Conservation (phyloP, 2,797 vertebrate species). For the Sibirionetta formosa region DNA sequence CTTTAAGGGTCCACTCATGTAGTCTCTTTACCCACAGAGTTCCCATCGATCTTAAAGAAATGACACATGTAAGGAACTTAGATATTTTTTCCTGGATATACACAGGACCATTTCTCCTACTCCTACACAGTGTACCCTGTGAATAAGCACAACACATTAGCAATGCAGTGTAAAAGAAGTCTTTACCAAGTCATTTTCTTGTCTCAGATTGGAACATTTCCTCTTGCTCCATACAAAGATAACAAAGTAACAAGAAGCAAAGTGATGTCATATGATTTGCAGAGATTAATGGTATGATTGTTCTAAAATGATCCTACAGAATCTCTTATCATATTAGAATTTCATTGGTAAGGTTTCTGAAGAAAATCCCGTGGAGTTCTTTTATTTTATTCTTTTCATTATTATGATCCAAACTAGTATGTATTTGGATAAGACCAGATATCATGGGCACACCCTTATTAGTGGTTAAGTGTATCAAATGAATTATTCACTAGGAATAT, state of each 20-base stretch:
- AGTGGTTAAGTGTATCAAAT: neutral
- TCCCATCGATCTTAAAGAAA: neutral
- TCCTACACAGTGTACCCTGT: neutral
- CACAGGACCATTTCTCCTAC: neutral
- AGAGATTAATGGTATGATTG: neutral
- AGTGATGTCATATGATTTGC: neutral
- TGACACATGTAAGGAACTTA: neutral
- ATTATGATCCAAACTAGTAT: neutral
- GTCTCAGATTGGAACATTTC: neutral
- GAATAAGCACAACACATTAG: neutral
- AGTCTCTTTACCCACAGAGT: neutral
- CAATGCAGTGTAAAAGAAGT: neutral
- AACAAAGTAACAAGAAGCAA: neutral
- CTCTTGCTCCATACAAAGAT: neutral
- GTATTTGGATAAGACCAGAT: neutral
- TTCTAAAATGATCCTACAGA: neutral
- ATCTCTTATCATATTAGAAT: neutral
- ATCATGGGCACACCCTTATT: neutral
- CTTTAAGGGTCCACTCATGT: neutral
- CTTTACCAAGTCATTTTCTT: neutral
- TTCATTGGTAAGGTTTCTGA: neutral
- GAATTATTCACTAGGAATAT: neutral
- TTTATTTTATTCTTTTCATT: neutral
- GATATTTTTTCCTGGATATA: neutral
- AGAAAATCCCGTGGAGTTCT: neutral